Evolutionary conservation across 2,113 vertebrate genomes (phyloP).

Genomic region (Antigone vipio): DNA sequence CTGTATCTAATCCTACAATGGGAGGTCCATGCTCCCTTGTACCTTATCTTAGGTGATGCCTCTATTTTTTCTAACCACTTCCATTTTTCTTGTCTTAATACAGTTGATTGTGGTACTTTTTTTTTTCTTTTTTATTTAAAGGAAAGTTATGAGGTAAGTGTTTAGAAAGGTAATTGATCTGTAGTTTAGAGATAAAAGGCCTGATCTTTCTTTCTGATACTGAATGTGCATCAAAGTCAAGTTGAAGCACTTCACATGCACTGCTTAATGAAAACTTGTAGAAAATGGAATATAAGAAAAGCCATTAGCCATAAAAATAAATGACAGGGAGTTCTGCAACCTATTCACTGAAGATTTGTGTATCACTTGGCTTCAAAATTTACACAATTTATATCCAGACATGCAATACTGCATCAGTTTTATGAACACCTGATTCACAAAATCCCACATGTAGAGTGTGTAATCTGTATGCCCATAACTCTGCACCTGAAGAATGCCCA

Average conservation of each 20-base stretch:
- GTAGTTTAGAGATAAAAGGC: conserved; percentile 59
- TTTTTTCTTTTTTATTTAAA: conserved; percentile 14
- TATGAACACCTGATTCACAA: not conserved
- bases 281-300: conserved; percentile 63
- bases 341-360: conserved; percentile 11
- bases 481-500: not conserved
- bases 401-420: not conserved
- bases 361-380: conserved; percentile 3
- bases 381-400: not conserved
- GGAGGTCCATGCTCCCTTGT: not conserved
- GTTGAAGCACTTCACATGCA: conserved; percentile 45
- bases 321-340: conserved; percentile 24
- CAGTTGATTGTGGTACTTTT: not conserved
- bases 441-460: not conserved
- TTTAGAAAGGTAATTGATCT: conserved; percentile 66
- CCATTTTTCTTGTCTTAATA: conserved; percentile 26
- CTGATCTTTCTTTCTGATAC: conserved; percentile 57
- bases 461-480: not conserved
- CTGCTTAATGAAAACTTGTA: conserved; percentile 59
- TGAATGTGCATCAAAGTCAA: conserved; percentile 62
- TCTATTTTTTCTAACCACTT: conserved; percentile 17
- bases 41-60: not conserved
- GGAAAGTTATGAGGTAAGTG: conserved; percentile 51
- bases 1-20: not conserved
- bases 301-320: conserved; percentile 64